phyloP scores from a whole-genome alignment of 2,113 vertebrate species.

The Platichthys stellatus region DNA sequence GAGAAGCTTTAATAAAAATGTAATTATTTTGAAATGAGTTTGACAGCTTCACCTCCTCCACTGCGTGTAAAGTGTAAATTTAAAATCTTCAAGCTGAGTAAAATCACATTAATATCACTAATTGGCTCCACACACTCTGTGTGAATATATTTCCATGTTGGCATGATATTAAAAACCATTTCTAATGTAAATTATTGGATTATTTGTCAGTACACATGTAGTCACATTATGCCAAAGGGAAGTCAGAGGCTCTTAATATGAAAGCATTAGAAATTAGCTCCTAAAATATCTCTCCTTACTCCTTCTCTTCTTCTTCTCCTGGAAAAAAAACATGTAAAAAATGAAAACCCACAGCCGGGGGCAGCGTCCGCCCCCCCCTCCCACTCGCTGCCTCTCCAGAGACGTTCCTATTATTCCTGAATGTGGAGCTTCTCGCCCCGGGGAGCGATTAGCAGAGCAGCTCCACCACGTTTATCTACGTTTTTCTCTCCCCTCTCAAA shows the following conservation, averaged over 20 bases:
- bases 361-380: slow-evolving; percentile 58
- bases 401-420: slow-evolving; percentile 66
- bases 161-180: slow-evolving; percentile 49
- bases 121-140: slow-evolving; percentile 20
- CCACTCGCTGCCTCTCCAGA: slow-evolving; percentile 64
- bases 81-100: too few species aligned
- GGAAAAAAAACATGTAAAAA: slow-evolving; percentile 1
- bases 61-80: neutral
- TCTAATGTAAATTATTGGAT: slow-evolving; percentile 65
- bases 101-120: slow-evolving; percentile 49
- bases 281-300: slow-evolving; percentile 58
- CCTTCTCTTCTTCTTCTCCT: slow-evolving; percentile 10
- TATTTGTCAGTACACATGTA: slow-evolving; percentile 61
- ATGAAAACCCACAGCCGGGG: slow-evolving; percentile 60
- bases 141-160: slow-evolving; percentile 45
- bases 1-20: too few species aligned
- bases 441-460: slow-evolving; percentile 69
- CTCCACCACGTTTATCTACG: slow-evolving; percentile 45
- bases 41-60: too few species aligned
- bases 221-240: slow-evolving; percentile 62
- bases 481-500: slow-evolving; percentile 53
- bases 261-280: slow-evolving; percentile 65
- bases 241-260: slow-evolving; percentile 53
- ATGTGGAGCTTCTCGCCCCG: slow-evolving; percentile 53
- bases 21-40: too few species aligned